A percentile compares a stretch with the other conserved stretches of the same genome.
Conservation (phyloP, 2,797 vertebrate genomes). For the Chloroceryle inda region DNA sequence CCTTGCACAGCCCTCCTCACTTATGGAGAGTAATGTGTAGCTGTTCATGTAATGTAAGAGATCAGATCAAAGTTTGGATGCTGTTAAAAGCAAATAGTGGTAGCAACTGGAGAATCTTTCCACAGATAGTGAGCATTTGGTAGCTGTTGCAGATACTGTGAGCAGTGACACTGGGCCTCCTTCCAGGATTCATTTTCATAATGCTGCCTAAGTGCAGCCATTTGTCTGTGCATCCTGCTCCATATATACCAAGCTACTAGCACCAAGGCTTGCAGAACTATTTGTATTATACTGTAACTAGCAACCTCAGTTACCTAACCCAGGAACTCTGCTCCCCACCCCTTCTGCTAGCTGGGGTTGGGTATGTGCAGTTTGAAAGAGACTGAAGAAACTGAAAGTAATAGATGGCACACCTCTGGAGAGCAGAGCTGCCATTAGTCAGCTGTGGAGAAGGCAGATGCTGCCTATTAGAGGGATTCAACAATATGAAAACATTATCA, state of each 20-base stretch:
- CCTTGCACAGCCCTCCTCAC: not conserved
- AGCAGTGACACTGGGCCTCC: not conserved
- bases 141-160: not conserved
- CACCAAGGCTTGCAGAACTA: not conserved
- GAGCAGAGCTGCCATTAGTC: not conserved
- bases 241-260: not conserved
- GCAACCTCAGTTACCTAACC: not conserved
- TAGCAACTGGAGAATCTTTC: not conserved
- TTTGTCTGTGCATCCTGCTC: not conserved
- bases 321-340: rapidly evolving
- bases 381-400: not conserved
- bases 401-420: not conserved
- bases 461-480: not conserved
- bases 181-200: not conserved
- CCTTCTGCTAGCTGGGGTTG: not conserved
- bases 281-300: not conserved
- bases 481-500: not conserved
- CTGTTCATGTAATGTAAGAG: not conserved
- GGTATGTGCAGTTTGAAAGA: not conserved
- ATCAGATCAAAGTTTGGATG: not conserved
- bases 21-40: not conserved
- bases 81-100: not conserved
- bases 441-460: not conserved
- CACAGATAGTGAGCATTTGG: not conserved
- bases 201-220: not conserved